A percentile compares a stretch with the other conserved stretches of the same genome.
phyloP scores from a whole-genome alignment of 2,888 invertebrate genomes.

The Tetranychus piercei region DNA sequence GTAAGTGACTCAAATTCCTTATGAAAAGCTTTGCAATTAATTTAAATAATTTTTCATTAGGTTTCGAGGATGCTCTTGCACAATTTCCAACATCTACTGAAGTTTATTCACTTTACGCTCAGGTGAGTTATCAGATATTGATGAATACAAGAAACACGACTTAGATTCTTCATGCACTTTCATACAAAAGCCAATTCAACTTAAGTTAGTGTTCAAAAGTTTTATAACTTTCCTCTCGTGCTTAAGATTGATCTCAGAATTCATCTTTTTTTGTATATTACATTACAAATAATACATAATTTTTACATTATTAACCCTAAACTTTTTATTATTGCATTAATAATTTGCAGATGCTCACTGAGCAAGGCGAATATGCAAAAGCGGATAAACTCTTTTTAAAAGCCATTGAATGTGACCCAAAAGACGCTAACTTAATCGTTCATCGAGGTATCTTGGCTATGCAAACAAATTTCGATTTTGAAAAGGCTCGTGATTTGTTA shows the following conservation, averaged over 20 bases:
- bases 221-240: no score
- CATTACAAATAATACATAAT: no score
- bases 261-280: constrained; percentile 14
- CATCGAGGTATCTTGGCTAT: constrained; percentile 59
- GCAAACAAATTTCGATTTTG: constrained; percentile 65
- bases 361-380: constrained; percentile 60
- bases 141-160: no score
- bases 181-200: no score
- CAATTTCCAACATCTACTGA: constrained; percentile 68
- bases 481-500: constrained; percentile 49
- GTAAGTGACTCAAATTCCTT: constrained; percentile 28
- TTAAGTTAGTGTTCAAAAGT: no score
- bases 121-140: constrained; percentile 39
- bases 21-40: not conserved
- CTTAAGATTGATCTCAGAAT: not conserved
- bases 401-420: constrained; percentile 60
- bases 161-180: no score
- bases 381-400: constrained; percentile 63
- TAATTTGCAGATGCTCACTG: constrained; percentile 46
- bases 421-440: constrained; percentile 65
- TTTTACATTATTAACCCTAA: not conserved
- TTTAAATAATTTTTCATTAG: constrained; percentile 27
- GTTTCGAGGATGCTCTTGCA: constrained; percentile 54
- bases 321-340: constrained; percentile 11
- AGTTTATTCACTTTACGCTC: constrained; percentile 69